Conservation (phyloP, 1,140 invertebrate genomes). For the Phenacoccus solenopsis region DNA sequence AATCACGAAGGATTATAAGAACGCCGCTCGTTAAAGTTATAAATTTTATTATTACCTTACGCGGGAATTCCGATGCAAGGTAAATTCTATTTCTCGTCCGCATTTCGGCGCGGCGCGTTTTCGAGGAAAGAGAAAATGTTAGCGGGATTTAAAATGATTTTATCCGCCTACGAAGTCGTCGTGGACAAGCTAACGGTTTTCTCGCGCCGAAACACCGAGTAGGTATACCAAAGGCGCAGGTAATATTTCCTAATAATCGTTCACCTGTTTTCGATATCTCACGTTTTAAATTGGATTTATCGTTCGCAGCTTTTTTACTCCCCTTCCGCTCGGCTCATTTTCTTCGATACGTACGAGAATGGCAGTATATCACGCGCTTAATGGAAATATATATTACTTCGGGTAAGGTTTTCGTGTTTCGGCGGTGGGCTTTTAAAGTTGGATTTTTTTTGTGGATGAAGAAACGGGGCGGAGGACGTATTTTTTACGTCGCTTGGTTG, state of each 20-base stretch:
- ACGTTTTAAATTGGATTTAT: background rate
- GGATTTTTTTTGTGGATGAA: too few species aligned
- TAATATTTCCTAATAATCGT: background rate
- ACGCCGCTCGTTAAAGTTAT: background rate
- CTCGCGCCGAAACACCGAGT: too few species aligned
- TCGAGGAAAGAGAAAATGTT: background rate
- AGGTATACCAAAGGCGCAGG: background rate
- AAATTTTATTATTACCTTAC: constrained; percentile 3
- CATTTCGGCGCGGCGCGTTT: too few species aligned
- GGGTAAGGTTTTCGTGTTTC: background rate
- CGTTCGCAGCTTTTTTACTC: background rate
- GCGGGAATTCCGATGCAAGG: background rate
- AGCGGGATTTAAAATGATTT: background rate
- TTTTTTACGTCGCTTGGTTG: too few species aligned
- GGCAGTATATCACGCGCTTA: background rate
- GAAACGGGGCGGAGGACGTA: too few species aligned
- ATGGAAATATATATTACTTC: background rate
- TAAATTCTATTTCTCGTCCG: background rate
- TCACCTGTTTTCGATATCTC: constrained; percentile 1
- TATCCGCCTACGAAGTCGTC: background rate
- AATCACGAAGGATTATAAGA: background rate
- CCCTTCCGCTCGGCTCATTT: too few species aligned
- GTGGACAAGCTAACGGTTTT: too few species aligned
- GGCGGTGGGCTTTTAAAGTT: too few species aligned
- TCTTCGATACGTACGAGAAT: background rate